These are phyloP conservation scores for Echeneis naucrates DNA, from an alignment of 2,797 vertebrate genomes.

Conservation along the genomic window DNA sequence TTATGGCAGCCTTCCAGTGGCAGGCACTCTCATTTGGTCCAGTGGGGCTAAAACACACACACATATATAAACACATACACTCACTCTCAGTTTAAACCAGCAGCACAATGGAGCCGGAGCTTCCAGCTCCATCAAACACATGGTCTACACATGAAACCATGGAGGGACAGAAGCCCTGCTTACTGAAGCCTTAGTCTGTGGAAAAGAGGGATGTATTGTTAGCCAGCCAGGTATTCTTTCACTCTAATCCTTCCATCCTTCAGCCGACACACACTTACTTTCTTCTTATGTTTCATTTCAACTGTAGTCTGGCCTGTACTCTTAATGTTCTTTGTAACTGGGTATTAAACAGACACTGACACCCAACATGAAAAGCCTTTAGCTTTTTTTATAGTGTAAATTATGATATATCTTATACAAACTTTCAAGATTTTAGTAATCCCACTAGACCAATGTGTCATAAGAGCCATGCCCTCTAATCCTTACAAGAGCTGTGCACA, in stretches of 20 bases:
- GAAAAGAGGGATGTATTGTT: slow-evolving; percentile 57
- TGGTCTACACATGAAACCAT: slow-evolving; percentile 53
- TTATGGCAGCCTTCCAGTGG: slow-evolving; percentile 69
- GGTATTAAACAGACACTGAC: background rate
- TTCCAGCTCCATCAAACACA: slow-evolving; percentile 67
- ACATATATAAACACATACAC: slow-evolving; percentile 11
- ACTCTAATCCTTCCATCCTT: slow-evolving; percentile 36
- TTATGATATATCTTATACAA: slow-evolving; percentile 1
- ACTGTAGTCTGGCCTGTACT: background rate
- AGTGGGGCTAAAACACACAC: slow-evolving; percentile 20
- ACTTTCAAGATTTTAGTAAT: background rate
- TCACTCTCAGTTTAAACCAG: slow-evolving; percentile 46
- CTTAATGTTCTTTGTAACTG: slow-evolving; percentile 6
- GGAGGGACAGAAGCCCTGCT: slow-evolving; percentile 57
- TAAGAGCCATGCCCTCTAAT: slow-evolving; percentile 8
- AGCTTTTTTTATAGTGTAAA: slow-evolving; percentile 8
- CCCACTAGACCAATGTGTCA: slow-evolving; percentile 7
- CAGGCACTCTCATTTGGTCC: slow-evolving; percentile 61
- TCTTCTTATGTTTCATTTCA: background rate
- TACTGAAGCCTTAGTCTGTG: slow-evolving; percentile 47
- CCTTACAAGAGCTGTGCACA: background rate
- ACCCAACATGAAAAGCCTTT: background rate
- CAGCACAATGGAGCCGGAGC: slow-evolving; percentile 61
- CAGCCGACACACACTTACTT: slow-evolving; percentile 2
- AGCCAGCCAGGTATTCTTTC: slow-evolving; percentile 57